A percentile compares a stretch with the other conserved stretches of the same genome.
phyloP scores from a whole-genome alignment of 2,888 invertebrate genomes.

The Steinernema carpocapsae region DNA sequence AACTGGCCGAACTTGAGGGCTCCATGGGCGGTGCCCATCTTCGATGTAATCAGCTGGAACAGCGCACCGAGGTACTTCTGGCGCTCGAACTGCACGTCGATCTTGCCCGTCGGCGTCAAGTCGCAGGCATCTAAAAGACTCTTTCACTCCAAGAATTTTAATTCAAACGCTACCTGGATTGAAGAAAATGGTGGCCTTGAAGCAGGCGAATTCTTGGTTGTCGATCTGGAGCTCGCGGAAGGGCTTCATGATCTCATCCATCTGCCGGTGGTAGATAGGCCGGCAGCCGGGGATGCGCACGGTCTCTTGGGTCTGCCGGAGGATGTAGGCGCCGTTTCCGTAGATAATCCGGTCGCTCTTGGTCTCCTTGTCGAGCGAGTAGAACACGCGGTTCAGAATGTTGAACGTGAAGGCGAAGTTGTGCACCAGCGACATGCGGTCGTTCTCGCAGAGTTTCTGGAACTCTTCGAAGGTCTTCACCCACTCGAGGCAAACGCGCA shows the following conservation, averaged over 20 bases:
- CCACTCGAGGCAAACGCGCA: conserved; percentile 62
- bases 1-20: conserved; percentile 59
- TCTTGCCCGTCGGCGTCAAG: conserved; percentile 51
- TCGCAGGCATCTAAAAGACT: conserved; percentile 54
- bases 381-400: conserved; percentile 59
- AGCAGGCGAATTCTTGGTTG: conserved; percentile 56
- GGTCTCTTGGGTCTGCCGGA: conserved; percentile 65
- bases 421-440: conserved; percentile 56
- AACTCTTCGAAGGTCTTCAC: conserved; percentile 60
- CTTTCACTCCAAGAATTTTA: not conserved
- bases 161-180: conserved; percentile 51
- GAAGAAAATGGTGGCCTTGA: conserved; percentile 60
- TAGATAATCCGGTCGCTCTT: conserved; percentile 65
- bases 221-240: conserved; percentile 54
- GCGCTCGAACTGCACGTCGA: conserved; percentile 56
- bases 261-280: conserved; percentile 67
- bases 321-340: conserved; percentile 66
- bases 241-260: conserved; percentile 68
- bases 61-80: conserved; percentile 59
- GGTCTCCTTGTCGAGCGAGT: conserved; percentile 60
- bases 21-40: conserved; percentile 52
- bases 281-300: conserved; percentile 67
- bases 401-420: conserved; percentile 64
- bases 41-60: conserved; percentile 56
- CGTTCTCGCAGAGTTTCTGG: conserved; percentile 41